Conservation (phyloP, 2,888 invertebrate species). For the Dryocosmus kuriphilus region DNA sequence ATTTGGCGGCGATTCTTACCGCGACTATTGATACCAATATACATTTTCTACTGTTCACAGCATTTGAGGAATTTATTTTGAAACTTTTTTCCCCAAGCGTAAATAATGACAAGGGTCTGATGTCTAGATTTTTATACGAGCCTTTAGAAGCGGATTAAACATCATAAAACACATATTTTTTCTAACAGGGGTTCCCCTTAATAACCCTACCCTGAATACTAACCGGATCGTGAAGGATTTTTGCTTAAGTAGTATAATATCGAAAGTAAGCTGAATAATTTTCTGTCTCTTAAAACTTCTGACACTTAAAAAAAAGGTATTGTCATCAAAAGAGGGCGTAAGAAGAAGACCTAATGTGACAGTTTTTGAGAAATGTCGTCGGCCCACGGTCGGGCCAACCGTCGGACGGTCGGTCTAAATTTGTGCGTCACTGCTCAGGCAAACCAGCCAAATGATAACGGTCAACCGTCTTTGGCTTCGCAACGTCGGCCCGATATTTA, state of each 20-base stretch:
- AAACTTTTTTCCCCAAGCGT: not conserved
- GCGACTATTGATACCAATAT: too few species aligned
- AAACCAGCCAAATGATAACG: too few species aligned
- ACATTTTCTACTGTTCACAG: too few species aligned
- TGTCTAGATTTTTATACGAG: not conserved
- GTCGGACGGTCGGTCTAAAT: too few species aligned
- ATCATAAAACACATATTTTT: conserved; percentile 17
- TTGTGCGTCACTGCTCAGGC: too few species aligned
- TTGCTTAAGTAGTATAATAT: not conserved
- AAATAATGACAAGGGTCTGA: conserved; percentile 8
- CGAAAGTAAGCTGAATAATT: not conserved
- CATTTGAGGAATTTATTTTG: not conserved
- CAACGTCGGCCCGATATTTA: too few species aligned
- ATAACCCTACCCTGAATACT: conserved; percentile 23
- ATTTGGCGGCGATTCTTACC: too few species aligned
- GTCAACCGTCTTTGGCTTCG: too few species aligned
- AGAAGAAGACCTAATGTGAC: too few species aligned
- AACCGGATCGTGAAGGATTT: conserved; percentile 2
- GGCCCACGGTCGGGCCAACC: too few species aligned
- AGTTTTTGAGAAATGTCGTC: too few species aligned
- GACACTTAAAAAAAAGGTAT: not conserved
- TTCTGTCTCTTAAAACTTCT: not conserved
- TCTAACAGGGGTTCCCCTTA: conserved; percentile 21
- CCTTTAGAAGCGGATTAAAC: conserved; percentile 1
- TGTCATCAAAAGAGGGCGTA: not conserved